Conservation (phyloP, 2,113 vertebrate species). For the Lontra canadensis region DNA sequence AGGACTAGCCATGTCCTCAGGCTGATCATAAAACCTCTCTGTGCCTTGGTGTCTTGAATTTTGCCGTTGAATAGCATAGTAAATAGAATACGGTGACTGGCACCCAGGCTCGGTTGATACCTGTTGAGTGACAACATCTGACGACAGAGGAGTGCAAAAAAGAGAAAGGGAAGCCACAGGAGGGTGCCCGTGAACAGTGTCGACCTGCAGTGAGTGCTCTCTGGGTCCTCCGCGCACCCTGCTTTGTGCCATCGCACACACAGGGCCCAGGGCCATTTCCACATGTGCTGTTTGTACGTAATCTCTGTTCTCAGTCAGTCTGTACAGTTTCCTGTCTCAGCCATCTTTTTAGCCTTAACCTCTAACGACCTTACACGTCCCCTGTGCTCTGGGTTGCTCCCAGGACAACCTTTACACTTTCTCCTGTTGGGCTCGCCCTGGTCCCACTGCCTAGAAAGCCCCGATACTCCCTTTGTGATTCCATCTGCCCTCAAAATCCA, state of each 20-base stretch:
- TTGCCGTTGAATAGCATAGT: not conserved
- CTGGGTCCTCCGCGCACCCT: rapidly evolving
- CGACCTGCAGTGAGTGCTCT: rapidly evolving
- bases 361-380: not conserved
- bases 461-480: not conserved
- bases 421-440: not conserved
- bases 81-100: not conserved
- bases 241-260: rapidly evolving
- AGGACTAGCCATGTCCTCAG: not conserved
- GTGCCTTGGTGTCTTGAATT: not conserved
- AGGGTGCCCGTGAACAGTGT: not conserved
- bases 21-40: not conserved
- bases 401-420: not conserved
- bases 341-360: not conserved
- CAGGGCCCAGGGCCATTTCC: not conserved
- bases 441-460: not conserved
- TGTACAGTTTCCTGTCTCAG: not conserved
- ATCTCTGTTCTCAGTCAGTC: not conserved
- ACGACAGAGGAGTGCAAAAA: not conserved
- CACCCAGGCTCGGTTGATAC: not conserved
- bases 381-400: not conserved
- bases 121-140: not conserved
- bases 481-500: not conserved
- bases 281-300: not conserved
- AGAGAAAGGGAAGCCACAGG: not conserved